Evolutionary conservation across 2,113 vertebrate genomes (phyloP), one percentile per base, ranked within the genome.

Genomic region (Ceyx margarethae): DNA sequence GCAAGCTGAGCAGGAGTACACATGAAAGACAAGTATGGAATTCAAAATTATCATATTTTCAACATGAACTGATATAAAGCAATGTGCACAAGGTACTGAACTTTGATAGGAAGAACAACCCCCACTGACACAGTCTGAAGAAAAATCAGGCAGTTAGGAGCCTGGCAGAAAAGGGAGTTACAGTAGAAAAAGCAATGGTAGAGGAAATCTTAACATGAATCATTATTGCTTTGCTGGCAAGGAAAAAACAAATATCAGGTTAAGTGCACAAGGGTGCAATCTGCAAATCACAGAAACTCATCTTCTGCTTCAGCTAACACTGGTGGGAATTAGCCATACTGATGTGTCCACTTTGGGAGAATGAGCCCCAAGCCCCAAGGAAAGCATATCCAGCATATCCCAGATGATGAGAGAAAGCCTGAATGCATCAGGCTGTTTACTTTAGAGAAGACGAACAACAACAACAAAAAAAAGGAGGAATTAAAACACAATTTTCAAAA

Each of bases 1-100:
- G 75, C 82, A 95, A 91, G 56, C 82, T 80, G 90, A 87, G 85
- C 53, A 94, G 72, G 10, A 82, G 31, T 5, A 26, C 79, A 80
- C 16, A 9, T 35, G 46, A 65, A 92, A 91, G 72, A 87, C 3
- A 90, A 25, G 60, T 69, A 80, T 7, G 13, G 93, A 94, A 95
- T 95, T n/a, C 29, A 80, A 87, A 82, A 80, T 64, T 1, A 35
- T 45, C 60, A 19, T 35, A 68, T 85, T 89, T 85, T 74, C 37
- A 74, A 67, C 18, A 46, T 2, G 22, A 92, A 22, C 10, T 46
- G 46, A 80, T 53, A 81, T 84, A 92, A 89, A 81, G 16, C 25
- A 26, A 15, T 6, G 1, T 10, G 13, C 62, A 11, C 22, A 54
- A 80, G 11, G 43, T 43, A 33, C 35, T 51, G 45, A 13, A 8